Percentiles rank a stretch among this genome's conserved stretches.
These are phyloP conservation scores for Eristalis arbustorum DNA, from an alignment of 2,888 invertebrate species.

Conservation along the genomic window DNA sequence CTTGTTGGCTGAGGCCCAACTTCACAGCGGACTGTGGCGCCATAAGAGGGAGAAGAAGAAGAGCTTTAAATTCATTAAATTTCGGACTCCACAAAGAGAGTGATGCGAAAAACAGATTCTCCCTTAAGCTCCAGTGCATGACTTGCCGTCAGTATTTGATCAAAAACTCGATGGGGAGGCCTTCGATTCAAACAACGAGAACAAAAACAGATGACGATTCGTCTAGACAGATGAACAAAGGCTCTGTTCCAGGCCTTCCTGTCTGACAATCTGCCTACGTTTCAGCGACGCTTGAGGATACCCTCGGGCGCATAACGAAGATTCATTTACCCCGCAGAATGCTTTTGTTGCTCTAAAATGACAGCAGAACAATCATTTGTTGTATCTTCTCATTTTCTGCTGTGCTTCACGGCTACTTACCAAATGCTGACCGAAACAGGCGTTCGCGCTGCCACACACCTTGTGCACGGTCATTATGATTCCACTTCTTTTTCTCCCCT, in stretches of 20 bases:
- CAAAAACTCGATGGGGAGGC: background rate
- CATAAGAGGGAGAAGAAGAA: too few relatives aligned
- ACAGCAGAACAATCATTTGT: background rate
- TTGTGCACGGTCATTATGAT: slow-evolving; percentile 21
- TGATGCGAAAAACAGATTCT: too few relatives aligned
- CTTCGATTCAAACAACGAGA: background rate
- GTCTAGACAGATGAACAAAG: background rate
- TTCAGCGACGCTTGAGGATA: background rate
- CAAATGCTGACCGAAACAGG: slow-evolving; percentile 23
- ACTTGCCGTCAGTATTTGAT: background rate
- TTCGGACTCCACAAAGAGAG: too few relatives aligned
- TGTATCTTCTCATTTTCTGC: background rate
- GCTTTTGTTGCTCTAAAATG: background rate
- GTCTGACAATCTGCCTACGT: background rate
- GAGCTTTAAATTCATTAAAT: too few relatives aligned
- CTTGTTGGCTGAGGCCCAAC: too few relatives aligned
- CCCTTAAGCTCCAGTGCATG: background rate
- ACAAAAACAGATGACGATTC: background rate
- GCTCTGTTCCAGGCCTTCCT: background rate
- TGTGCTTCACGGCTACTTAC: background rate
- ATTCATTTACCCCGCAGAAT: background rate
- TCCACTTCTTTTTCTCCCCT: background rate
- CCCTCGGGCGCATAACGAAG: background rate
- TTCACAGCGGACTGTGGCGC: too few relatives aligned
- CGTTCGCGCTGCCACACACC: slow-evolving; percentile 8